These are phyloP conservation scores for Blastobasis adustella DNA, from an alignment of 2,888 invertebrate species.

Conservation along the genomic window DNA sequence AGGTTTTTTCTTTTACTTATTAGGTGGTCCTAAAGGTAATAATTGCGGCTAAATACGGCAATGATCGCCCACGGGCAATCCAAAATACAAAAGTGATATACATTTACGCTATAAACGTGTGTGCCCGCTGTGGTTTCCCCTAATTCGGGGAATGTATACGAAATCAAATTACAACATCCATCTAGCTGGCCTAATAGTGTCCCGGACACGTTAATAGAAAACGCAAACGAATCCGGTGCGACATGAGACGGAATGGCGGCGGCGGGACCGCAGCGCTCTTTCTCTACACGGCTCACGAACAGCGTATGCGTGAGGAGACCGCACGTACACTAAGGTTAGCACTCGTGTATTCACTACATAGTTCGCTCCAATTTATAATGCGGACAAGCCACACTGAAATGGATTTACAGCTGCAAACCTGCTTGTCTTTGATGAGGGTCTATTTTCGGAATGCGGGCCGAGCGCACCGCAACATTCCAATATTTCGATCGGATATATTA, in stretches of 20 bases:
- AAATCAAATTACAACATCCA: constrained; percentile 59
- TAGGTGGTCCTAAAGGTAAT: too few relatives aligned
- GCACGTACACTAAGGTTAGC: constrained; percentile 11
- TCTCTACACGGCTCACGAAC: constrained; percentile 29
- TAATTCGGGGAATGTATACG: constrained; percentile 44
- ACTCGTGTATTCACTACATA: constrained; percentile 20
- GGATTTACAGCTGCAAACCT: constrained; percentile 75
- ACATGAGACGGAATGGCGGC: constrained; percentile 44
- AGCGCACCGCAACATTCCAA: constrained; percentile 69
- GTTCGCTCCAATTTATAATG: constrained; percentile 68
- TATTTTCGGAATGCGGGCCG: constrained; percentile 66
- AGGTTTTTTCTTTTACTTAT: too few relatives aligned
- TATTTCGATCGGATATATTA: constrained; percentile 71
- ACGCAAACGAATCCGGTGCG: constrained; percentile 54
- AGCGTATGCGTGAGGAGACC: constrained; percentile 1
- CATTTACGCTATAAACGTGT: too few relatives aligned
- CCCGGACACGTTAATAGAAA: constrained; percentile 62
- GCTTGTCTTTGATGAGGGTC: constrained; percentile 74
- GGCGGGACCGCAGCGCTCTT: constrained; percentile 24
- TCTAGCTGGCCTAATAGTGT: constrained; percentile 54
- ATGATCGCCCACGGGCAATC: too few relatives aligned
- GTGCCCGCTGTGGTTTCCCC: constrained; percentile 27
- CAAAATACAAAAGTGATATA: too few relatives aligned
- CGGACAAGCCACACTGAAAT: constrained; percentile 71
- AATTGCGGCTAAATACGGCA: too few relatives aligned